A percentile compares a stretch with the other conserved stretches of the same genome.
phyloP scores from a whole-genome alignment of 2,113 vertebrate species.

The Kobus ellipsiprymnus region DNA sequence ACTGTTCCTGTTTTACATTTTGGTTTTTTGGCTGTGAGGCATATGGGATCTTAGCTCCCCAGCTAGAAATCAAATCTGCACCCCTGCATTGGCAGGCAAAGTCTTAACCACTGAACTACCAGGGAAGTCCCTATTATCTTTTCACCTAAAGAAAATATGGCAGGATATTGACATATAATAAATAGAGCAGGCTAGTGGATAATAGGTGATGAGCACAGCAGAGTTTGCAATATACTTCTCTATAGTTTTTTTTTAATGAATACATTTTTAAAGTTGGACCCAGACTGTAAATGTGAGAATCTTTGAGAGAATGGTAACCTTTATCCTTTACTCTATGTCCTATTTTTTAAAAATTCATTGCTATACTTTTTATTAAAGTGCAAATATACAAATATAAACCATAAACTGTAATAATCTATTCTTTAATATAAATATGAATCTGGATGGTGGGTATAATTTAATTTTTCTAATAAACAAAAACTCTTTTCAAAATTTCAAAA shows the following conservation, averaged over 20 bases:
- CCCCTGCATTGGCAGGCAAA: not conserved
- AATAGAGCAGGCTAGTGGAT: not conserved
- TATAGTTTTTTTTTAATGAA: not conserved
- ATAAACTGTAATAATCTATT: not conserved
- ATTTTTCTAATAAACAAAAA: slow-evolving; percentile 7
- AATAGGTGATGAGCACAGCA: no score
- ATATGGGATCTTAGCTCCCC: not conserved
- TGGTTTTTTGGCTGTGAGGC: not conserved
- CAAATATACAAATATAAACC: not conserved
- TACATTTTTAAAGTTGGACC: not conserved
- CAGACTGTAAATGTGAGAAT: not conserved
- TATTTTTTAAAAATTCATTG: not conserved
- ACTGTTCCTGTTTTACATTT: not conserved
- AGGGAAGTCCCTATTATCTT: not conserved
- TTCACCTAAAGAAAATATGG: not conserved
- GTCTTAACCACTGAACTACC: not conserved
- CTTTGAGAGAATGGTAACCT: not conserved
- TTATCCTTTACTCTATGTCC: not conserved
- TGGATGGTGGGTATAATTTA: not conserved
- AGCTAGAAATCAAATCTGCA: not conserved
- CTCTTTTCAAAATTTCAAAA: not conserved
- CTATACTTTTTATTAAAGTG: not conserved
- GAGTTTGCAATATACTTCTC: not conserved
- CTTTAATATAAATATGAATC: not conserved
- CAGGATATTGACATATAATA: not conserved